Percentiles rank a stretch among this genome's conserved stretches.
These are phyloP conservation scores for Campylorhamphus procurvoides DNA, from an alignment of 2,113 vertebrate genomes.

Conservation along the genomic window DNA sequence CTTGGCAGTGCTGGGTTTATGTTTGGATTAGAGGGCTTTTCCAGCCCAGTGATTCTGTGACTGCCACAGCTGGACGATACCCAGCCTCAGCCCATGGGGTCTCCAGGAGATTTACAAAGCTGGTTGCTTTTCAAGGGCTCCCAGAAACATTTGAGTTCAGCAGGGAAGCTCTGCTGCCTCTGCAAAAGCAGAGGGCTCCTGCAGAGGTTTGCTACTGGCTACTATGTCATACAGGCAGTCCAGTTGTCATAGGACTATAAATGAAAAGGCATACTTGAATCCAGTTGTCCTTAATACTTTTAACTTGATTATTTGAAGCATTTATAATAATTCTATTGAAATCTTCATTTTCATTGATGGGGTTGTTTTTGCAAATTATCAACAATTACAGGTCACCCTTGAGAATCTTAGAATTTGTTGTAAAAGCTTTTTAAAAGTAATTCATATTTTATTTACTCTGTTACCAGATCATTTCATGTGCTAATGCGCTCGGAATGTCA, in stretches of 20 bases:
- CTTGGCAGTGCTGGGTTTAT: not conserved
- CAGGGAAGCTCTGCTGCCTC: not conserved
- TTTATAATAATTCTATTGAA: not conserved
- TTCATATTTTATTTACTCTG: not conserved
- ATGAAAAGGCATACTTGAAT: not conserved
- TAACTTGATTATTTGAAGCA: not conserved
- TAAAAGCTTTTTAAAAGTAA: constrained; percentile 7
- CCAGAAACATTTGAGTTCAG: not conserved
- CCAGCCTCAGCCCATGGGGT: not conserved
- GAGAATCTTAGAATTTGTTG: not conserved
- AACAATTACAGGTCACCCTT: not conserved
- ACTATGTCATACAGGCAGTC: not conserved
- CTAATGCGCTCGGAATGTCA: not conserved
- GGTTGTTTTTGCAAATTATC: not conserved
- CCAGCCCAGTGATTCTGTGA: not conserved
- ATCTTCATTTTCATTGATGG: not conserved
- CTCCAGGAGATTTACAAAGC: not conserved
- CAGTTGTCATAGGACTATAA: not conserved
- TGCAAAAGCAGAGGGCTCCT: not conserved
- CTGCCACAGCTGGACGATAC: not conserved
- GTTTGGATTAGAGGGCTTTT: not conserved
- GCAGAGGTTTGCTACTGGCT: not conserved
- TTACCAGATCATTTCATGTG: not conserved
- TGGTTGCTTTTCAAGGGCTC: not conserved
- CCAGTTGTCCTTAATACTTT: not conserved